Evolutionary conservation across 2,113 vertebrate species (phyloP), one percentile per base, ranked within the genome.

Genomic region (Dinomys branickii): DNA sequence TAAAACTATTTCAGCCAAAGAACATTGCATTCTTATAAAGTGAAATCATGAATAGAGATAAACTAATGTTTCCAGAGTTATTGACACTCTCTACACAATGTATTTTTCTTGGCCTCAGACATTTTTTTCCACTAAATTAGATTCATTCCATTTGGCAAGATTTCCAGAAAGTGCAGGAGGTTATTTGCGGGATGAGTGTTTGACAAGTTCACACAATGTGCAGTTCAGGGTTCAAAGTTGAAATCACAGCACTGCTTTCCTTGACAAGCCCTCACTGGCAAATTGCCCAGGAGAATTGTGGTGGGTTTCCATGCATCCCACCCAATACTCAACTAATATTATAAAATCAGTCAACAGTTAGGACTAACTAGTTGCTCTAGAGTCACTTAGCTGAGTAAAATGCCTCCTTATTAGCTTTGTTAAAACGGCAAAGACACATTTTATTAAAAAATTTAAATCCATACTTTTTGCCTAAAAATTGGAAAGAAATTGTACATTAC

Each of bases 191-290:
- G 96, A 97, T 96, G 82, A 82, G 73, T 95, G 83, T 95, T 94
- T 97, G 96, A 97, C 96, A 96, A 94, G 95, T 97, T 96, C 95
- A 97, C 96, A 90, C 90, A 96, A 92, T 97, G 95, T 96, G 90
- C 90, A 96, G 97, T 95, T 96, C 96, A 96, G 65, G 91, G 97
- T 95, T 97, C 95, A 97, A 97, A 97, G 97, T 96, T 97, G 97
- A 97, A 97, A 94, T 96, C 38, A 85, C 85, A 97, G 89, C 54
- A 73, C 92, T 97, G 54, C 91, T 97, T 97, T 97, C 67, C 94
- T 97, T 90, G 94, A 97, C 71, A 16, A 97, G 44, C 59, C 91
- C 89, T 71, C 63, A 58, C 47, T 97, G 97, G 97, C 90, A 97
- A 92, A 83, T 88, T 9, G 90, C 97, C 95, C 96, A 95, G 94